phyloP scores from a whole-genome alignment of 2,797 vertebrate species.

The Telmatherina bonti region DNA sequence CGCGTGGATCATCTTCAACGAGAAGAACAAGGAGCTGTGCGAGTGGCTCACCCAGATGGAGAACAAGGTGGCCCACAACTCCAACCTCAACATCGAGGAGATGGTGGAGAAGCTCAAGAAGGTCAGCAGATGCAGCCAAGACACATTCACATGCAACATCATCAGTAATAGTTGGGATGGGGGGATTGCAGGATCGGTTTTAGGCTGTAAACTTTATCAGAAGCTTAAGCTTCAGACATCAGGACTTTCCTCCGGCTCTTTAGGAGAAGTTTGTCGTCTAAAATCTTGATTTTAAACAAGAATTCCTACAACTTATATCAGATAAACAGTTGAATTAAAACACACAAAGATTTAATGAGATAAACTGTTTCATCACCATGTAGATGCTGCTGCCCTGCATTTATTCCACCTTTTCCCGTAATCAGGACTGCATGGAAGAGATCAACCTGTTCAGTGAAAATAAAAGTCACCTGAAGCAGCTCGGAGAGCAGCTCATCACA shows the following conservation, averaged over 20 bases:
- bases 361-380: too few relatives aligned
- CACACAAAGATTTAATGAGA: too few relatives aligned
- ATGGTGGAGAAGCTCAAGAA: conserved; percentile 97
- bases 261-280: too few relatives aligned
- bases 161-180: conserved; percentile 6
- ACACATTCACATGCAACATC: background rate
- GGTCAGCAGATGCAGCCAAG: conserved; percentile 71
- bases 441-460: conserved; percentile 93
- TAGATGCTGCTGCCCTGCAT: too few relatives aligned
- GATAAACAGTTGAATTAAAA: background rate
- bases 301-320: too few relatives aligned
- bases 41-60: conserved; percentile 97
- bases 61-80: conserved; percentile 89
- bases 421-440: conserved; percentile 95
- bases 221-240: too few relatives aligned
- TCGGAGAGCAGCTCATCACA: conserved; percentile 90
- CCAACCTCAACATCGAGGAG: conserved; percentile 93
- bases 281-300: too few relatives aligned
- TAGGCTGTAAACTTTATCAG: too few relatives aligned
- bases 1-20: conserved; percentile 93
- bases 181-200: background rate
- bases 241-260: conserved; percentile 8
- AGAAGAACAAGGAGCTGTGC: conserved; percentile 94
- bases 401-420: background rate
- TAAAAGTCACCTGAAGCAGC: conserved; percentile 90